Evolutionary conservation across 1,140 invertebrate genomes (phyloP).

Genomic region (Arion vulgaris): DNA sequence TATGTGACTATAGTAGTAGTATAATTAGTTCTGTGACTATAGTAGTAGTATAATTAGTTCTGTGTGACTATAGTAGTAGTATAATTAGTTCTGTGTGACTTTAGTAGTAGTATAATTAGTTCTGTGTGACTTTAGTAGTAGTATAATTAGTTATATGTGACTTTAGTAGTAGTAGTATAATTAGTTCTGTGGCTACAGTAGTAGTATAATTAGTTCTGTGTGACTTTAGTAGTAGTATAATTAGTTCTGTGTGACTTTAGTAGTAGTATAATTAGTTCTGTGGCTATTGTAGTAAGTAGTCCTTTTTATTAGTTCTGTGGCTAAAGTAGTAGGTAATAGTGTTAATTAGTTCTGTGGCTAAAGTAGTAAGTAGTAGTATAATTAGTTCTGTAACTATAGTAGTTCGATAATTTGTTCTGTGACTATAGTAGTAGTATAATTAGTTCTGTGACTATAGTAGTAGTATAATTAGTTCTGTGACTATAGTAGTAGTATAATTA

Average conservation of each 20-base stretch:
- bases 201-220: constrained; percentile 77
- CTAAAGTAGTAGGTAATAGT: too few species aligned
- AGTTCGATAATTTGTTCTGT: too few species aligned
- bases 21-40: neutral
- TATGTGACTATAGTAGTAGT: neutral
- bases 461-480: too few species aligned
- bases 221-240: constrained; percentile 82
- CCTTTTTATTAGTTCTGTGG: neutral
- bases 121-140: constrained; percentile 78
- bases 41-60: neutral
- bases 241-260: constrained; percentile 81
- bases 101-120: constrained; percentile 74
- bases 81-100: neutral
- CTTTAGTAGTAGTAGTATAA: constrained; percentile 86
- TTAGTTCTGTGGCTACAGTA: constrained; percentile 80
- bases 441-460: too few species aligned
- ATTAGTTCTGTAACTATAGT: neutral
- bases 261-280: constrained; percentile 75
- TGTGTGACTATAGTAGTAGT: neutral
- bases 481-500: too few species aligned
- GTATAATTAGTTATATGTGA: constrained; percentile 78
- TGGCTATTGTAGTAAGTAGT: neutral
- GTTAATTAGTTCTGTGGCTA: too few species aligned
- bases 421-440: too few species aligned
- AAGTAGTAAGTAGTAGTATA: neutral